Base-by-base conservation (phyloP, 23 tunicate species). In the Trididemnum miniatum region DNA sequence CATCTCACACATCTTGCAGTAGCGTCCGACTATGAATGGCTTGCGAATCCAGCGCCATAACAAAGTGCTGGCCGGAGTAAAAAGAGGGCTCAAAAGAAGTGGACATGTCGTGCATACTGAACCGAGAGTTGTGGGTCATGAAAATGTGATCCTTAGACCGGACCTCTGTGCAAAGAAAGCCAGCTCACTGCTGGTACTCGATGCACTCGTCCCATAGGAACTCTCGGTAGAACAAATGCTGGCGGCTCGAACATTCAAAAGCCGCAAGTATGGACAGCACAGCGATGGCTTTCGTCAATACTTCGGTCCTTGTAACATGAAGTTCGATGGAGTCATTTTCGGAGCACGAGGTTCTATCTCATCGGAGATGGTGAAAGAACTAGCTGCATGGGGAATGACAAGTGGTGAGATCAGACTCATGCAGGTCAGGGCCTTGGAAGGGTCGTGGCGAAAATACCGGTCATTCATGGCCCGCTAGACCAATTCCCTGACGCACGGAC, bases 271-370 rank as follows among this genome's bases (percentile, higher is more conserved):
- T 22, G 37, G 12, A 9, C 37, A 7, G 2, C 37, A 31, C 7
- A 32, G 20, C 20, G 37, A 31, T 22, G 37, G 38, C 38, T 67
- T 67, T 38, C 12, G 38, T 3, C 12, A 31, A 31, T 67, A 67
- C 38, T 38, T 67, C n/a, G 20, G 38, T 24, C 5, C 38, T 32
- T 30, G 38, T 24, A 33, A 67, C 9, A 7, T 67, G 20, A n/a
- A 5, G 18, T 67, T 67, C 38, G 75, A 67, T 33, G 75, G 75
- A 33, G 38, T 67, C 75, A 38, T 67, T 12, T 7, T 67, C 38
- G 38, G 75, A 9, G 37, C 75, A 7, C 15, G 75, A 67, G 75
- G 75, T 7, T 20, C 38, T 5, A 31, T 67, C n/a, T 2, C 15
- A 4, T 3, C n/a, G 32, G 37, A 7, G 38, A 67, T 32, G 38